phyloP scores from a whole-genome alignment of 1,140 invertebrate genomes.

The Bombus polaris region DNA sequence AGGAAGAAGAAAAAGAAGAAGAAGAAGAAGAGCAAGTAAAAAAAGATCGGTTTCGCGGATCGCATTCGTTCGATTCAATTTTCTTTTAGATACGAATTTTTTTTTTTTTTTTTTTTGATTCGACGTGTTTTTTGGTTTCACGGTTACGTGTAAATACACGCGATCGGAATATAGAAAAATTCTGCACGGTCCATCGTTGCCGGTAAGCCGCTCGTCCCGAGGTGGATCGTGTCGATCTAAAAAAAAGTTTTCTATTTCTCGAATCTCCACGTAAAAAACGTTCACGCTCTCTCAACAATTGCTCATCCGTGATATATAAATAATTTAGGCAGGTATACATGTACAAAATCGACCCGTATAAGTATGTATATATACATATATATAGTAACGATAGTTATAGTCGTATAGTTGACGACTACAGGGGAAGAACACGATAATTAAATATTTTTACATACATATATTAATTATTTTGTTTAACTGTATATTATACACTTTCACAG shows the following conservation, averaged over 20 bases:
- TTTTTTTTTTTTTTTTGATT: not conserved
- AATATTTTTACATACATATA: not conserved
- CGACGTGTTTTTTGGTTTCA: too few relatives aligned
- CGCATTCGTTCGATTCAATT: not conserved
- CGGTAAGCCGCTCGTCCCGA: conserved; percentile 26
- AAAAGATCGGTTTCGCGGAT: not conserved
- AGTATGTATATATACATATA: conserved; percentile 13
- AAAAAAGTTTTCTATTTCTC: conserved; percentile 7
- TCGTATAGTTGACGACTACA: conserved; percentile 6
- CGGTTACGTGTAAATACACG: not conserved
- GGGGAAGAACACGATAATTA: not conserved
- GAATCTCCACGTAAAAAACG: conserved; percentile 10
- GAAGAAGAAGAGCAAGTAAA: not conserved
- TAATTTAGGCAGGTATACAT: conserved; percentile 42
- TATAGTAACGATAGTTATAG: conserved; percentile 13
- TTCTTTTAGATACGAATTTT: not conserved
- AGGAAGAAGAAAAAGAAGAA: not conserved
- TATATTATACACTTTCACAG: not conserved
- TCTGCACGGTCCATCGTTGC: conserved; percentile 23
- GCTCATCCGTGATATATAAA: conserved; percentile 24
- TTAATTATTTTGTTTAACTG: not conserved
- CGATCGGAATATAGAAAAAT: conserved; percentile 17
- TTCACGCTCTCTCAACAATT: conserved; percentile 27
- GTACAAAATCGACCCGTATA: conserved; percentile 45
- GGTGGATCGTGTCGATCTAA: conserved; percentile 28